phyloP scores from a whole-genome alignment of 2,113 vertebrate species.

The Sceloporus tristichus region DNA sequence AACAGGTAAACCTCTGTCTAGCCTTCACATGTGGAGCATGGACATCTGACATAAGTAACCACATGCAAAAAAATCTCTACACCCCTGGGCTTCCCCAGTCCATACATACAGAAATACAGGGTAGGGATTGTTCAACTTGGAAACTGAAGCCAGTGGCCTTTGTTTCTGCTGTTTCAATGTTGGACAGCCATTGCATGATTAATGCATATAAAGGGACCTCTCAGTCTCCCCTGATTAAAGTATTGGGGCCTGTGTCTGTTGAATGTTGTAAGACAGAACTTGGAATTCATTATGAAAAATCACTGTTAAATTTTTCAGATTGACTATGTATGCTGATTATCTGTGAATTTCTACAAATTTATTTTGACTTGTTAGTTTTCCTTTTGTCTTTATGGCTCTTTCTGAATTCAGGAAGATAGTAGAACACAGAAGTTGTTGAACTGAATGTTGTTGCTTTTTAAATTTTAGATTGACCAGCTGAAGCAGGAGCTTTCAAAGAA shows the following conservation, averaged over 20 bases:
- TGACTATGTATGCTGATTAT: background rate
- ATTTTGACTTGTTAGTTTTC: conserved; percentile 36
- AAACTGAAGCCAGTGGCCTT: too few relatives aligned
- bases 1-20: background rate
- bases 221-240: background rate
- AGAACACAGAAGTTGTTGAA: conserved; percentile 20
- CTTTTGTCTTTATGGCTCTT: background rate
- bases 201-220: background rate
- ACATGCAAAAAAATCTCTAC: background rate
- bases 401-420: background rate
- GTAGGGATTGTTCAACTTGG: background rate
- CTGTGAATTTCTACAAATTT: background rate
- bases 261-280: background rate
- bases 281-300: background rate
- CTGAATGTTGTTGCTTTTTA: background rate
- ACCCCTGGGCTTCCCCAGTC: background rate
- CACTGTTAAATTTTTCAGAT: background rate
- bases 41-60: background rate
- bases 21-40: too few relatives aligned
- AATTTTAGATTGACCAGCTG: conserved; percentile 93
- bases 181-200: background rate
- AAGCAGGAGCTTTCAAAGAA: conserved; percentile 99
- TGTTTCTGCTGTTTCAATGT: background rate
- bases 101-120: background rate
- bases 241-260: background rate